Conservation (phyloP, 2,113 vertebrate genomes). For the Ariopsis seemanni region DNA sequence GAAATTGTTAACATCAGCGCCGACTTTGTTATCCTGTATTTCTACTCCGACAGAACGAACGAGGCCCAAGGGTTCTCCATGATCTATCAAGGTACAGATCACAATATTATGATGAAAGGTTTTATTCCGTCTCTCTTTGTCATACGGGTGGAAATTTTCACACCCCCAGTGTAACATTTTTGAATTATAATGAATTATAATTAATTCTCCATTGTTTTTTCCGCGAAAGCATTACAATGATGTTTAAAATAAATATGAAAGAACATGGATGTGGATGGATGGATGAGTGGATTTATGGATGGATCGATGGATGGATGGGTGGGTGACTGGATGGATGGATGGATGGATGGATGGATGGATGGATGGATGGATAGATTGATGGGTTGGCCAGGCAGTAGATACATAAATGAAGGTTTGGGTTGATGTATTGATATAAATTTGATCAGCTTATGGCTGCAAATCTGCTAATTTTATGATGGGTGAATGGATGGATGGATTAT, state of each 20-base stretch:
- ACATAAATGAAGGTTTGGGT: background rate
- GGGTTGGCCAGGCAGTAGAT: no score
- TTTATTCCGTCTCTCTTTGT: background rate
- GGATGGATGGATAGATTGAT: background rate
- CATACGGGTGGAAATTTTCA: background rate
- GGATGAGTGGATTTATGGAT: no score
- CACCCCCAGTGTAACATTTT: no score
- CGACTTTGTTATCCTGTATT: slow-evolving; percentile 92
- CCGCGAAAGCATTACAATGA: slow-evolving; percentile 72
- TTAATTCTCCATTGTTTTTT: slow-evolving; percentile 84
- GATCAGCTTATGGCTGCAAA: background rate
- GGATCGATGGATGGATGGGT: no score
- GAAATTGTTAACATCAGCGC: slow-evolving; percentile 83
- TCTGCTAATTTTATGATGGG: background rate
- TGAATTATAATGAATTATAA: background rate
- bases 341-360: background rate
- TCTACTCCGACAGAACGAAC: slow-evolving; percentile 92
- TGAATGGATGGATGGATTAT: background rate
- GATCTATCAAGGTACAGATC: slow-evolving; percentile 74
- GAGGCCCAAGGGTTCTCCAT: slow-evolving; percentile 92
- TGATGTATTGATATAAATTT: background rate
- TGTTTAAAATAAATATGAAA: background rate
- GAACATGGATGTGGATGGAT: background rate
- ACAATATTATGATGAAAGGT: background rate
- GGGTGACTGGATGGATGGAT: no score